Evolutionary conservation across 2,888 invertebrate species (phyloP).

Genomic region (Lampropteryx suffumata): DNA sequence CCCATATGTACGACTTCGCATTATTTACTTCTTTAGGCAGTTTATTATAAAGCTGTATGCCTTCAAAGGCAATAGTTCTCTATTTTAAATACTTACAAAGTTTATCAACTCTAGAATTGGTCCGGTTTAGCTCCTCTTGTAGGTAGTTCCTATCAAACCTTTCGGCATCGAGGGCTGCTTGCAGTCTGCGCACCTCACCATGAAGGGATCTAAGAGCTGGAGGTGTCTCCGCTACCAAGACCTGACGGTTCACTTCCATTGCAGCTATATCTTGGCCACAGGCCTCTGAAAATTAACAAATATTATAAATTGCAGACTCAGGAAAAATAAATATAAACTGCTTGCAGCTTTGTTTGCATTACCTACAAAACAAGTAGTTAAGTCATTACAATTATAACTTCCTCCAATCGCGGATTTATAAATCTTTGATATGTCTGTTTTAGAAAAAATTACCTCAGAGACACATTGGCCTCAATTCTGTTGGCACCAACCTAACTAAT

Average conservation of each 20-base stretch:
- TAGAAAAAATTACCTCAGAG: no score
- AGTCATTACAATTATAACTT: no score
- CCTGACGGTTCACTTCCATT: conserved; percentile 18
- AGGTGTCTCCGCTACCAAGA: conserved; percentile 61
- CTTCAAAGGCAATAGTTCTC: background rate
- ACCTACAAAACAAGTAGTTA: no score
- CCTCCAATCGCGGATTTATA: no score
- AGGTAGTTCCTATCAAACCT: conserved; percentile 84
- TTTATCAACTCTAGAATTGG: conserved; percentile 78
- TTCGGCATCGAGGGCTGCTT: conserved; percentile 83
- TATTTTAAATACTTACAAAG: conserved; percentile 60
- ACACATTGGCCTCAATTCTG: no score
- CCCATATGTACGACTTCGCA: no score
- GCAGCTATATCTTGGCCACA: conserved; percentile 56
- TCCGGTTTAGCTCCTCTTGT: conserved; percentile 82
- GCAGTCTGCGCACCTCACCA: conserved; percentile 76
- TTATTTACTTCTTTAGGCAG: no score
- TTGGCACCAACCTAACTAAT: no score
- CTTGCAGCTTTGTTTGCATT: no score
- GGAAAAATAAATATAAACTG: no score
- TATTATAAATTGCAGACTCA: no score
- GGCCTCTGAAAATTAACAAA: conserved; percentile 62
- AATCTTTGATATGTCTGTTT: no score
- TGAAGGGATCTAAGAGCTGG: conserved; percentile 67
- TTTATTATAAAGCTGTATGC: background rate